phyloP scores from a whole-genome alignment of 2,113 vertebrate genomes.

The Ochotona curzoniae region DNA sequence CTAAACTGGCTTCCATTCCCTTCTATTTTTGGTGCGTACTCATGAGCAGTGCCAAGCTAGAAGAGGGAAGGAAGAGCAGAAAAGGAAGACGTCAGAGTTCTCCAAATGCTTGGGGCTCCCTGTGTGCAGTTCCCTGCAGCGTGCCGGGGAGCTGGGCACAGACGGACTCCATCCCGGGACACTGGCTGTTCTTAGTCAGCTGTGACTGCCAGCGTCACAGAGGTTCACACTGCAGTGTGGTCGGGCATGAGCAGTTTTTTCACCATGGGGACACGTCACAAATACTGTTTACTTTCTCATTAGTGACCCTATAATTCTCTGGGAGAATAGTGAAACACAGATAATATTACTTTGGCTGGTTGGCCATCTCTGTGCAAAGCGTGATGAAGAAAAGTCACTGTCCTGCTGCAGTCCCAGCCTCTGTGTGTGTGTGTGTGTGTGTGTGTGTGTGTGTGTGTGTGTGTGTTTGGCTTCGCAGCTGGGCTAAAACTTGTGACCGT shows the following conservation, averaged over 20 bases:
- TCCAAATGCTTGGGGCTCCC: background rate
- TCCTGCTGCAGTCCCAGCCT: background rate
- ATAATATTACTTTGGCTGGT: background rate
- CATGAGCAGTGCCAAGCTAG: background rate
- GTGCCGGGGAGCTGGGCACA: background rate
- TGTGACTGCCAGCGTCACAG: background rate
- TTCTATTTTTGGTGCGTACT: constrained; percentile 19
- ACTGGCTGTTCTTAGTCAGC: background rate
- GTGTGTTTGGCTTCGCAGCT: background rate
- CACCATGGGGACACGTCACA: background rate
- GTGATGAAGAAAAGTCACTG: background rate
- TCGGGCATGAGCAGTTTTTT: background rate
- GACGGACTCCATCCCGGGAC: background rate
- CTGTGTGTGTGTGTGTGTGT: background rate
- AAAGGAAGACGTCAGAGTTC: background rate
- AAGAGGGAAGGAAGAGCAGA: background rate
- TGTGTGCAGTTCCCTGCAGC: background rate
- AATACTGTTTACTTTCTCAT: background rate
- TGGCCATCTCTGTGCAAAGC: background rate
- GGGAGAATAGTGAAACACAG: background rate
- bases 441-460: background rate
- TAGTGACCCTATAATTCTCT: background rate
- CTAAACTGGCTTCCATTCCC: constrained; percentile 35
- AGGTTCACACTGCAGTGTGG: background rate
- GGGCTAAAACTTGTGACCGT: background rate